A percentile compares a stretch with the other conserved stretches of the same genome.
phyloP scores from a whole-genome alignment of 2,113 vertebrate species.

The Callopanchax toddi region DNA sequence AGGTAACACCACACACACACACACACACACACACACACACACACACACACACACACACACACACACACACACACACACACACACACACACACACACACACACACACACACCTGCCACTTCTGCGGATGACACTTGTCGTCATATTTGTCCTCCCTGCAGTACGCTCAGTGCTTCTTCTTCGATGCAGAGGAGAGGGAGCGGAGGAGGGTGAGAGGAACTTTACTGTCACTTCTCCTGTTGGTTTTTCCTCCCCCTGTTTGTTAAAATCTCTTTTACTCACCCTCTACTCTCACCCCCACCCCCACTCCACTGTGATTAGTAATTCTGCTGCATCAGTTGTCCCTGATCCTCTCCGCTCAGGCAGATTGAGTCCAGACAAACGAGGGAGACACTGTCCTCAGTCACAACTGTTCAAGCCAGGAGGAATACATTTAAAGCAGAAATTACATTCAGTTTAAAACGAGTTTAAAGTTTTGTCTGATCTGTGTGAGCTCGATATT shows the following conservation, averaged over 20 bases:
- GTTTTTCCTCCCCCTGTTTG: neutral
- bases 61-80: neutral
- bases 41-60: neutral
- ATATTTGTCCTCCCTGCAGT: constrained; percentile 61
- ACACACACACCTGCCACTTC: neutral
- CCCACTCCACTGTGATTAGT: constrained; percentile 59
- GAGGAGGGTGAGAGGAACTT: constrained; percentile 66
- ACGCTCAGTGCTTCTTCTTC: constrained; percentile 83
- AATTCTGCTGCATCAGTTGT: constrained; percentile 73
- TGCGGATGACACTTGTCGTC: too few species aligned
- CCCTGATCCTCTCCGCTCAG: constrained; percentile 69
- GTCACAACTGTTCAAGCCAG: neutral
- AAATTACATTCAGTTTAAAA: neutral
- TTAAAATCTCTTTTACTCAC: constrained; percentile 4
- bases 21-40: neutral
- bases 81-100: neutral
- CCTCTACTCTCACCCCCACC: constrained; percentile 3
- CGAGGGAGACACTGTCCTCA: constrained; percentile 15
- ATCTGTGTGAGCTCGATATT: neutral
- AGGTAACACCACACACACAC: constrained; percentile 56
- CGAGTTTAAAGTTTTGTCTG: neutral
- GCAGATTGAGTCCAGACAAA: constrained; percentile 46
- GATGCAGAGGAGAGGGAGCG: constrained; percentile 74
- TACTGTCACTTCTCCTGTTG: neutral
- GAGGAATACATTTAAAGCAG: neutral